phyloP scores from a whole-genome alignment of 2,888 invertebrate species.

The Acleris literana region DNA sequence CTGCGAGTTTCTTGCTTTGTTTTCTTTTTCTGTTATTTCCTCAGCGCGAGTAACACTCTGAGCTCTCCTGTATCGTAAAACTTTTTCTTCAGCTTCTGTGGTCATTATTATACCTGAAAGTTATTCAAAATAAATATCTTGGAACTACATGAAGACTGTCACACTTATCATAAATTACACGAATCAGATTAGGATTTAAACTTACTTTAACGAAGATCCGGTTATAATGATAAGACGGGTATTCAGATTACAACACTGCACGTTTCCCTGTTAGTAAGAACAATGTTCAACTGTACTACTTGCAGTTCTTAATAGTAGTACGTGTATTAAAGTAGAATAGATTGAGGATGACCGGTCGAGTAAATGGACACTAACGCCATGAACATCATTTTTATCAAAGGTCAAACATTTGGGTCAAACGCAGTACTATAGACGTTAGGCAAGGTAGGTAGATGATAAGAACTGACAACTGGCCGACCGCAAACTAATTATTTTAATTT shows the following conservation, averaged over 20 bases:
- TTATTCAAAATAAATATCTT: constrained; percentile 16
- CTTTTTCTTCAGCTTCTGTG: constrained; percentile 75
- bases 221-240: constrained; percentile 35
- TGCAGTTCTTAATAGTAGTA: too few relatives aligned
- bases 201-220: constrained; percentile 27
- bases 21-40: constrained; percentile 92
- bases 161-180: not conserved
- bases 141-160: not conserved
- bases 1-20: constrained; percentile 89
- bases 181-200: not conserved
- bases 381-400: constrained; percentile 32
- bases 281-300: not conserved
- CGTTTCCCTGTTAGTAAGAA: not conserved
- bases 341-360: constrained; percentile 24
- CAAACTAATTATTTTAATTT: constrained; percentile 1
- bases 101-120: constrained; percentile 53
- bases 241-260: constrained; percentile 28
- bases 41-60: constrained; percentile 95
- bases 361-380: constrained; percentile 22
- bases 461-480: not conserved
- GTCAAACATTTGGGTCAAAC: constrained; percentile 34
- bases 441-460: constrained; percentile 21
- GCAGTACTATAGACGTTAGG: constrained; percentile 2
- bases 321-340: not conserved
- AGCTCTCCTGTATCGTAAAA: constrained; percentile 87